Base-by-base conservation (phyloP, 2,797 vertebrate species). In the Salmo trutta region DNA sequence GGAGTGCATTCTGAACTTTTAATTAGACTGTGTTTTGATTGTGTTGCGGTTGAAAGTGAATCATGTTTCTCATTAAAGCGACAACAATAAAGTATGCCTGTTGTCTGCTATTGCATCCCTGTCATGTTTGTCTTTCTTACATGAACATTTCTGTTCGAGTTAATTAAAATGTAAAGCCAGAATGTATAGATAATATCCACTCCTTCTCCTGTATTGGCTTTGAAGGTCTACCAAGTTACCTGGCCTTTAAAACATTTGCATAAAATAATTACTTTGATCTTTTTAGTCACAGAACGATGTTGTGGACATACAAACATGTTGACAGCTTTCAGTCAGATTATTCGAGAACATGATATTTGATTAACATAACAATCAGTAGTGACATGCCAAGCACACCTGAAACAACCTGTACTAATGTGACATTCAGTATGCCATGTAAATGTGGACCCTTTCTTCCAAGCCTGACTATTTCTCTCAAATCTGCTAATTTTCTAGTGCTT, bases 21-120 rank as follows among this genome's bases (percentile, higher is more conserved):
- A 73, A 73, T 73, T 73, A 59, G 17, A 36, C n/a, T 36, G 71
- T 73, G 71, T n/a, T 73, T 73, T 73, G 71, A 74, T 74, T 41
- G 16, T 47, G 31, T 41, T 19, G 53, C 16, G 24, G 3, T 73
- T 59, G 54, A 74, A 74, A 74, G 72, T 10, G 29, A 62, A 41
- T 64, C 3, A 41, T n/a, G 71, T 24, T 59, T 73, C 31, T 33
- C 19, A 74, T 62, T 62, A 62, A 31, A 62, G 19, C n/a, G 17
- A 19, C 56, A 21, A 74, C 54, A 74, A 41, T 36, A 62, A 56
- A 5, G 72, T 74, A n/a, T 33, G 31, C 54, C 47, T 72, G 21
- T 53, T 29, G 71, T 53, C 51, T 15, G 71, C 71, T 53, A 27
- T 31, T 72, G 71, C 53, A 14, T 72, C 14, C 21, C 51, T 53